Evolutionary conservation across 2,113 vertebrate species (phyloP), one percentile per base, ranked within the genome.

Genomic region (Toxotes jaculatrix): DNA sequence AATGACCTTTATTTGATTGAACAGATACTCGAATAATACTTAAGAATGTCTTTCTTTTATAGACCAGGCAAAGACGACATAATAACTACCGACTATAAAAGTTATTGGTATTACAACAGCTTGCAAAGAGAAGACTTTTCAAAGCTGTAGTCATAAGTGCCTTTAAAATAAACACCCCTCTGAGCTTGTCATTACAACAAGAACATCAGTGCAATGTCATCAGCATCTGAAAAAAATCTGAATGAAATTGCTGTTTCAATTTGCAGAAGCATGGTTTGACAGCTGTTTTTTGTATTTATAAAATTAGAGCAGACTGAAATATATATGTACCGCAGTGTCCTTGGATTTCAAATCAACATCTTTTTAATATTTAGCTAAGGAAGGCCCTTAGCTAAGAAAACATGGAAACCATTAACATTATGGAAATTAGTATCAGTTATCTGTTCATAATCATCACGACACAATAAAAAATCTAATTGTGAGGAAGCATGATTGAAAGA

Each of bases 81-180:
- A 86, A 87, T 77, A 64, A 67, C 68, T 76, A n/a, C 13, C 62
- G 53, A 76, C 85, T 72, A 80, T 90, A 86, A 79, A 87, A 63
- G 62, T 87, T 80, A 88, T 86, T 83, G 85, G 80, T 59, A 82
- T 90, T 84, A 83, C 85, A 92, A 73, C 89, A 91, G 90, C 77
- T 90, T 91, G 87, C 67, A 84, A 82, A 90, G 62, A 86, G 70
- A 78, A 80, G 67, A 86, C 42, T 87, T 90, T 88, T 77, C 53
- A 87, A 64, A 88, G 84, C 88, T 81, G 59, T 82, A 83, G 77
- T 86, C 74, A 67, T 71, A 81, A 91, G 82, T 84, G 87, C 75
- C 84, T 92, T 84, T 89, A 89, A 86, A 91, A 91, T 85, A 93
- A 92, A 90, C 83, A 93, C 78, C 83, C 82, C 83, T 90, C 83